These are phyloP conservation scores for Eriocheir sinensis DNA, from an alignment of 1,140 invertebrate genomes.

Conservation along the genomic window DNA sequence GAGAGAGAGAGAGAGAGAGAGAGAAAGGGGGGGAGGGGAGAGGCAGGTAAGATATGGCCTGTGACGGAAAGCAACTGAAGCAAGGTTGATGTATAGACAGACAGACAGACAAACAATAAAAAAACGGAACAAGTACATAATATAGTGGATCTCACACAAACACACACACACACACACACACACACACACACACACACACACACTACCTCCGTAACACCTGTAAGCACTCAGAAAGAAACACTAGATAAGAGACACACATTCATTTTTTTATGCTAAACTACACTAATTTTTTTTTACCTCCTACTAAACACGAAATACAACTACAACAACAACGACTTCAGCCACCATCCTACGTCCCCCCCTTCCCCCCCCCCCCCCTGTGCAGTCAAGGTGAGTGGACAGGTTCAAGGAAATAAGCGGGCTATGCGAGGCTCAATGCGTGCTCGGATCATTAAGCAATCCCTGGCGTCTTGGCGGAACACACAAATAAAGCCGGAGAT, in stretches of 20 bases:
- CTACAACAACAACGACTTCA: neutral
- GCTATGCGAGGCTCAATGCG: neutral
- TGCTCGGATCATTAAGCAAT: constrained; percentile 3
- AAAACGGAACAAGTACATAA: neutral
- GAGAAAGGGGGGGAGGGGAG: neutral
- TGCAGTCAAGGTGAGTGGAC: neutral
- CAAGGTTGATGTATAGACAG: neutral
- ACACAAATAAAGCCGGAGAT: neutral
- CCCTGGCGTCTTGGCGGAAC: neutral
- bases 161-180: neutral
- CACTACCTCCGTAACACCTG: neutral
- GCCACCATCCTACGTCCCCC: no score
- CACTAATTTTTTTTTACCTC: neutral
- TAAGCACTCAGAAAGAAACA: neutral
- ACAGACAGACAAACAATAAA: neutral
- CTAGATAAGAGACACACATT: neutral
- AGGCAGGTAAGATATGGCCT: neutral
- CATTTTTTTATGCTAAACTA: no score
- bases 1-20: neutral
- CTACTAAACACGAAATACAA: neutral
- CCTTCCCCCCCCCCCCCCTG: neutral
- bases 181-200: neutral
- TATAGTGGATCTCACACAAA: neutral
- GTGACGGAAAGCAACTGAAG: neutral
- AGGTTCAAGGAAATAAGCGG: constrained; percentile 15